Evolutionary conservation across 1,140 invertebrate species (phyloP).

Genomic region (Anoplophora glabripennis): DNA sequence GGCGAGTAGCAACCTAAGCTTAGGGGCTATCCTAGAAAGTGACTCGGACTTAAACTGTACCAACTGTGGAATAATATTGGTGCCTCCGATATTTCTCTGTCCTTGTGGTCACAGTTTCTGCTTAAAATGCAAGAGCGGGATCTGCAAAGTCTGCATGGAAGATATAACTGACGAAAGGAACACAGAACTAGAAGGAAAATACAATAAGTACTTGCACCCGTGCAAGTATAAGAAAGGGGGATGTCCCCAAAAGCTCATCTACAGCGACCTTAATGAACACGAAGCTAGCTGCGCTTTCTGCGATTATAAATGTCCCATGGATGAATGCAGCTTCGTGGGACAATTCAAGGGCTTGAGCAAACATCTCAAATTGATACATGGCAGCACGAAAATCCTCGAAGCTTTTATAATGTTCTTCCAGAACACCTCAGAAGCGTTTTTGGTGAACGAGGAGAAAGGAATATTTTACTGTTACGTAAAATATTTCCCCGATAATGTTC

Average conservation of each 20-base stretch:
- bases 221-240: conserved; percentile 35
- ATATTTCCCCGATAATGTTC: conserved; percentile 16
- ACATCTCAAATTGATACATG: conserved; percentile 38
- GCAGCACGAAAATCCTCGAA: conserved; percentile 35
- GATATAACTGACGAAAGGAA: conserved; percentile 35
- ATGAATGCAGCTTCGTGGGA: conserved; percentile 29
- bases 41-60: conserved; percentile 31
- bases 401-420: conserved; percentile 29
- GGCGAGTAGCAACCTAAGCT: conserved; percentile 19
- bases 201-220: conserved; percentile 22
- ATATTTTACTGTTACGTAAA: conserved; percentile 37
- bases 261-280: conserved; percentile 34
- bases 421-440: conserved; percentile 33
- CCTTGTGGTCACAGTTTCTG: conserved; percentile 35
- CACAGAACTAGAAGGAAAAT: conserved; percentile 34
- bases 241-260: conserved; percentile 30
- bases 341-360: conserved; percentile 26
- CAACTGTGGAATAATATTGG: conserved; percentile 30
- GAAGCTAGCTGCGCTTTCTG: conserved; percentile 39
- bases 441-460: conserved; percentile 33
- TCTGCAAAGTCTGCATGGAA: conserved; percentile 30
- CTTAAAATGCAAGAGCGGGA: conserved; percentile 19
- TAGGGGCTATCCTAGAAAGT: conserved; percentile 20
- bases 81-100: conserved; percentile 39
- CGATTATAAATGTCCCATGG: conserved; percentile 32